These are phyloP conservation scores for Leptarthrus brevirostris DNA, from an alignment of 2,888 invertebrate genomes.

Conservation along the genomic window DNA sequence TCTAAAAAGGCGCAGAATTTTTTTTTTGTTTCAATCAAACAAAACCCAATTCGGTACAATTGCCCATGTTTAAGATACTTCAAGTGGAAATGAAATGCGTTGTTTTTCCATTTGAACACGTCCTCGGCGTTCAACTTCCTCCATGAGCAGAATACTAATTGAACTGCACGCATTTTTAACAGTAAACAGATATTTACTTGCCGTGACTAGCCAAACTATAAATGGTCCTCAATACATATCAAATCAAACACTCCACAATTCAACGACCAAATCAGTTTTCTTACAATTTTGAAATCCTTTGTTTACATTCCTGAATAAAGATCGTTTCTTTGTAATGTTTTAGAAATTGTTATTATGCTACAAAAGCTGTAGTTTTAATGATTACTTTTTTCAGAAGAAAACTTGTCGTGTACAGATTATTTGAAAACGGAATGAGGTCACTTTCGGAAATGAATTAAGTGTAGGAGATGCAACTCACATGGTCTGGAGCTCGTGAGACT, in stretches of 20 bases:
- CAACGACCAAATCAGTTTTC: neutral
- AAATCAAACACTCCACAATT: neutral
- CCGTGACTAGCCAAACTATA: conserved; percentile 15
- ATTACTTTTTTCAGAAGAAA: neutral
- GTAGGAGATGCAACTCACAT: neutral
- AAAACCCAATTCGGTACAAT: no score
- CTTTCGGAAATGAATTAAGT: neutral
- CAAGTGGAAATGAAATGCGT: neutral
- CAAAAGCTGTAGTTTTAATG: neutral
- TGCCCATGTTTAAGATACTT: neutral
- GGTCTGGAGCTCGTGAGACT: no score
- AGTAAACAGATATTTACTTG: neutral
- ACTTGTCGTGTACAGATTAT: neutral
- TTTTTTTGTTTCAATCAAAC: neutral
- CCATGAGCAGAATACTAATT: conserved; percentile 2
- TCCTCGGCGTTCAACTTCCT: conserved; percentile 2
- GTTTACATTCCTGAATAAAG: no score
- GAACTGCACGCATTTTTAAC: conserved; percentile 17
- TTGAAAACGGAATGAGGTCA: neutral
- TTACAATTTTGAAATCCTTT: neutral
- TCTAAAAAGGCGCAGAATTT: conserved; percentile 1
- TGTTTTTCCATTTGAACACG: conserved; percentile 27
- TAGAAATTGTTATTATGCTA: no score
- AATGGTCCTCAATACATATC: conserved; percentile 1
- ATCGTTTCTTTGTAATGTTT: no score